Conservation (phyloP, 2,113 vertebrate genomes). For the Anguilla rostrata region DNA sequence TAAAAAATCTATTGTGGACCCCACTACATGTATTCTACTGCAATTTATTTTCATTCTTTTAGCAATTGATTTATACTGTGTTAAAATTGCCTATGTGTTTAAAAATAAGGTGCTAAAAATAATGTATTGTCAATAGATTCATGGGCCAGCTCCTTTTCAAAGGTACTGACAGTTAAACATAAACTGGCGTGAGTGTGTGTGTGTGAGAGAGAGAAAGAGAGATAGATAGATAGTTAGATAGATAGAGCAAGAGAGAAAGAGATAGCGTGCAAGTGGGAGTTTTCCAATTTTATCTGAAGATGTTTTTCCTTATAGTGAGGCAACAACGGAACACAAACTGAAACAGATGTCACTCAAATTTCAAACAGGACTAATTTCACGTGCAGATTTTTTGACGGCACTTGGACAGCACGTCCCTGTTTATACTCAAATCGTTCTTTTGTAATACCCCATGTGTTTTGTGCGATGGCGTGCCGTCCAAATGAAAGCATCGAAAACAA, state of each 20-base stretch:
- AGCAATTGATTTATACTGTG: background rate
- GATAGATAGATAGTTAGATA: conserved; percentile 72
- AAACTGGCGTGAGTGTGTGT: conserved; percentile 27
- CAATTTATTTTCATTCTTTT: background rate
- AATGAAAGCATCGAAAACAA: background rate
- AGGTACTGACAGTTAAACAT: conserved; percentile 57
- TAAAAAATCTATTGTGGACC: background rate
- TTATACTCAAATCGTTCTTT: no score
- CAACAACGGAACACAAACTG: background rate
- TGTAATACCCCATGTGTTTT: background rate
- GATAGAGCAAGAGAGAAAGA: background rate
- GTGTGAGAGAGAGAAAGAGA: conserved; percentile 24
- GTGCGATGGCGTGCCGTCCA: background rate
- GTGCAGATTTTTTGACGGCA: background rate
- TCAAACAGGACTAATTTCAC: background rate
- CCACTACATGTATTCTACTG: background rate
- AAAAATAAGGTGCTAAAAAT: background rate
- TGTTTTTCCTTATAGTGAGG: background rate
- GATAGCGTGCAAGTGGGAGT: background rate
- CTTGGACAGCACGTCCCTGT: background rate
- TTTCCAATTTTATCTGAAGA: background rate
- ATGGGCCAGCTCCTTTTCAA: conserved; percentile 43
- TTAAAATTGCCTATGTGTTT: no score
- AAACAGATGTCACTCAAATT: background rate
- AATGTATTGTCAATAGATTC: conserved; percentile 73